Percentiles rank a stretch among this genome's conserved stretches.
Conservation (phyloP, 1,140 invertebrate species). For the Penaeus vannamei region DNA sequence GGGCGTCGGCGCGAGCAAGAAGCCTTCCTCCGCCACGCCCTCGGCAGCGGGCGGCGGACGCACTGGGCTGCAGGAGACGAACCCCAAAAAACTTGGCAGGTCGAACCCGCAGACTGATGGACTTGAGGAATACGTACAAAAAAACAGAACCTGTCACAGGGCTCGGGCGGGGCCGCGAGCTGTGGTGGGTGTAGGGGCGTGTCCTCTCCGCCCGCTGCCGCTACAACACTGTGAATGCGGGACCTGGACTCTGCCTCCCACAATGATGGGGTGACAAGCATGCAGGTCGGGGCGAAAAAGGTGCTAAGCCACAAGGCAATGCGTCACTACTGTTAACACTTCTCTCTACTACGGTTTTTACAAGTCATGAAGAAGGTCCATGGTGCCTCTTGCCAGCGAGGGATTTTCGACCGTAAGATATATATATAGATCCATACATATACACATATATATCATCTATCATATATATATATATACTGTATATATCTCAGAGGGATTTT, state of each 20-base stretch:
- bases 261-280: conserved; percentile 54
- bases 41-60: too few species aligned
- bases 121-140: background rate
- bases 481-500: background rate
- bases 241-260: conserved; percentile 56
- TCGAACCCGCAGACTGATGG: too few species aligned
- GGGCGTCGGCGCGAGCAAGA: too few species aligned
- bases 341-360: conserved; percentile 23
- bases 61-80: too few species aligned
- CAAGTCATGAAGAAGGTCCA: conserved; percentile 44
- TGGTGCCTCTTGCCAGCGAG: conserved; percentile 60
- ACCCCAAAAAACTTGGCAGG: too few species aligned
- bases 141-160: background rate
- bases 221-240: conserved; percentile 50
- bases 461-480: too few species aligned
- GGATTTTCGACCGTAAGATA: conserved; percentile 44
- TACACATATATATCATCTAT: too few species aligned
- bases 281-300: conserved; percentile 62
- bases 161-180: too few species aligned
- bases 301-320: conserved; percentile 62
- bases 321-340: conserved; percentile 43
- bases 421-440: background rate
- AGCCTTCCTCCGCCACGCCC: too few species aligned
- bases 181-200: background rate
- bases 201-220: conserved; percentile 39